Conservation (phyloP, 2,888 invertebrate genomes). For the Synanthedon myopaeformis region DNA sequence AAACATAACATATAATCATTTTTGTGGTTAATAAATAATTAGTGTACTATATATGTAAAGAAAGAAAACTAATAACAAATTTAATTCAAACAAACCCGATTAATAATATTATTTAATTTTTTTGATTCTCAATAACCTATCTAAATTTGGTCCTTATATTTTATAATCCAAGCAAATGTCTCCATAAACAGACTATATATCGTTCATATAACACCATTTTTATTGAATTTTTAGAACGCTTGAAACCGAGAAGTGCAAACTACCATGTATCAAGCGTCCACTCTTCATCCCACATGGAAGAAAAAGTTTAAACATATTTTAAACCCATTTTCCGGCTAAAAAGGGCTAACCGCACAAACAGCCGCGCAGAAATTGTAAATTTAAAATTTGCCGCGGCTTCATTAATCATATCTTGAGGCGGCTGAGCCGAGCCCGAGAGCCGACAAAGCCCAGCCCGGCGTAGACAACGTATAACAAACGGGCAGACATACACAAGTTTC, state of each 20-base stretch:
- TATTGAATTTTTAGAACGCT: not conserved
- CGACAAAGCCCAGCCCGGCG: constrained; percentile 31
- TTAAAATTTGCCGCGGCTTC: constrained; percentile 36
- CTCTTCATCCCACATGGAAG: not conserved
- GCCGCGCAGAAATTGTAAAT: constrained; percentile 17
- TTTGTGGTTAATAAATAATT: too few relatives aligned
- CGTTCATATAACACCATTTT: too few relatives aligned
- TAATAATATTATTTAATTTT: too few relatives aligned
- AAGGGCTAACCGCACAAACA: not conserved
- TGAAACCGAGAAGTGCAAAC: not conserved
- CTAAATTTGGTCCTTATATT: too few relatives aligned
- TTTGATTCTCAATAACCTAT: too few relatives aligned
- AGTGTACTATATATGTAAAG: too few relatives aligned
- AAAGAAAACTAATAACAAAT: too few relatives aligned
- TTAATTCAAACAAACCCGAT: too few relatives aligned
- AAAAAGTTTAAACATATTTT: not conserved
- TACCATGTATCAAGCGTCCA: not conserved
- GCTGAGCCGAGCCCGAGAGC: constrained; percentile 27
- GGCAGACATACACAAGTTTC: constrained; percentile 8
- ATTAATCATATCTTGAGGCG: constrained; percentile 43
- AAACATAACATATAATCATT: too few relatives aligned
- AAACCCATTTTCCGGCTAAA: not conserved
- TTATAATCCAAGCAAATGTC: too few relatives aligned
- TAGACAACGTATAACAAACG: constrained; percentile 45
- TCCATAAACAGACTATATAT: too few relatives aligned